Conservation (phyloP, 2,888 invertebrate species). For the Molanna angustata region DNA sequence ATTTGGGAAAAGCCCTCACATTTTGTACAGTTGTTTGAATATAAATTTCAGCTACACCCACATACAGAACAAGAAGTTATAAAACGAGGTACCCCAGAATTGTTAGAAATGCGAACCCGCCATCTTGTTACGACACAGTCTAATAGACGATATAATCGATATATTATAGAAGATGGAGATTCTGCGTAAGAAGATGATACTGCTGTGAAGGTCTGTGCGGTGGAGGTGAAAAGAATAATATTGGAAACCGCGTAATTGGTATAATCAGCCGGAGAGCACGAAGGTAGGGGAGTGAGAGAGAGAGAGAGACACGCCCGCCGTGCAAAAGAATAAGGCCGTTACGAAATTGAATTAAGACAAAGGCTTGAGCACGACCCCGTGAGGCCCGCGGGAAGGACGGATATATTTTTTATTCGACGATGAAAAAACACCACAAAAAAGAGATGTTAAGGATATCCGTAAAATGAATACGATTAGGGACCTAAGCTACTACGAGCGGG, state of each 20-base stretch:
- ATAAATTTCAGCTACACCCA: too few relatives aligned
- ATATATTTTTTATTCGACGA: conserved; percentile 18
- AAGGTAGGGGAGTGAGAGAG: conserved; percentile 25
- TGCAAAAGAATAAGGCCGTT: conserved; percentile 29
- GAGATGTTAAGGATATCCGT: conserved; percentile 5
- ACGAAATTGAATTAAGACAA: conserved; percentile 33
- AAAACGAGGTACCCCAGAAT: too few relatives aligned
- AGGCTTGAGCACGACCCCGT: conserved; percentile 31
- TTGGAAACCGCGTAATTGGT: conserved; percentile 32
- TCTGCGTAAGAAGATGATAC: too few relatives aligned
- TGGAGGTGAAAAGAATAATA: conserved; percentile 20
- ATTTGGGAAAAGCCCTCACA: too few relatives aligned
- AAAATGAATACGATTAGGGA: conserved; percentile 16
- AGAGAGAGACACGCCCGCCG: too few relatives aligned
- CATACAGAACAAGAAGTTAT: too few relatives aligned
- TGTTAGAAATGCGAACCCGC: too few relatives aligned
- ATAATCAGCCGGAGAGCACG: conserved; percentile 32
- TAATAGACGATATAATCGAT: too few relatives aligned
- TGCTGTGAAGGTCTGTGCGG: conserved; percentile 1
- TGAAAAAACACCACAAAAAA: conserved; percentile 18
- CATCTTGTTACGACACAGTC: too few relatives aligned
- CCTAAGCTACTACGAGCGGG: too few relatives aligned
- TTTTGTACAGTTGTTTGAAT: too few relatives aligned
- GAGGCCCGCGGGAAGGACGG: conserved; percentile 12
- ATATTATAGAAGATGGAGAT: too few relatives aligned